Evolutionary conservation across 2,888 invertebrate species (phyloP).

Genomic region (Adelognathus sp.): DNA sequence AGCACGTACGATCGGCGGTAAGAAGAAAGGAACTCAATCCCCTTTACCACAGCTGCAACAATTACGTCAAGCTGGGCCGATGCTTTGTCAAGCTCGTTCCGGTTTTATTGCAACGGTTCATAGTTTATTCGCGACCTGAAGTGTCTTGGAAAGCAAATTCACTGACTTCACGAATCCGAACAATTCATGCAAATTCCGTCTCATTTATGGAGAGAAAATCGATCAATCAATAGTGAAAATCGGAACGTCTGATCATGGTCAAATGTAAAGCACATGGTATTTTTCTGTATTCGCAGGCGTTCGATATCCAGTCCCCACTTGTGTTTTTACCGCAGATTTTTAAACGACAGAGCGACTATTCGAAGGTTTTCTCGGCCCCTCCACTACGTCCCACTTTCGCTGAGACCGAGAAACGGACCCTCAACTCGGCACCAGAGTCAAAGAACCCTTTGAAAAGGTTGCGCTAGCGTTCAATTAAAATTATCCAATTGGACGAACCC

Average conservation of each 20-base stretch:
- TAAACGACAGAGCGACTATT: neutral
- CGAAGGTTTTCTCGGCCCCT: neutral
- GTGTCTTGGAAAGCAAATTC: neutral
- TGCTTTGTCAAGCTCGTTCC: slow-evolving; percentile 38
- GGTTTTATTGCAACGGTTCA: slow-evolving; percentile 17
- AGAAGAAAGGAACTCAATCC: slow-evolving; percentile 14
- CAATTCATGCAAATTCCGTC: neutral
- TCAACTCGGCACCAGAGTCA: neutral
- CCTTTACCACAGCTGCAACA: slow-evolving; percentile 38
- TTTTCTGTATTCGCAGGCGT: neutral
- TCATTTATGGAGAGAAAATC: neutral
- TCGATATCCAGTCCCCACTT: neutral
- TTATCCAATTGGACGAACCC: neutral
- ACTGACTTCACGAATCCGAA: neutral
- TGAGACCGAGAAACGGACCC: neutral
- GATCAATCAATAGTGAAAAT: neutral
- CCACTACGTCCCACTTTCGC: neutral
- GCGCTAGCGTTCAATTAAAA: neutral
- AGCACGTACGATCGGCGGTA: slow-evolving; percentile 33
- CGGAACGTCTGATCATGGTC: neutral
- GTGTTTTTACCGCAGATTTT: neutral
- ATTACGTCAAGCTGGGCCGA: slow-evolving; percentile 37
- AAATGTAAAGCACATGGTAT: neutral
- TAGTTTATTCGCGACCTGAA: slow-evolving; percentile 13
- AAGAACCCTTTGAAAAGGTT: neutral